Evolutionary conservation across 2,888 invertebrate species (phyloP), one percentile per base, ranked within the genome.

Genomic region (Sphinx pinastri): DNA sequence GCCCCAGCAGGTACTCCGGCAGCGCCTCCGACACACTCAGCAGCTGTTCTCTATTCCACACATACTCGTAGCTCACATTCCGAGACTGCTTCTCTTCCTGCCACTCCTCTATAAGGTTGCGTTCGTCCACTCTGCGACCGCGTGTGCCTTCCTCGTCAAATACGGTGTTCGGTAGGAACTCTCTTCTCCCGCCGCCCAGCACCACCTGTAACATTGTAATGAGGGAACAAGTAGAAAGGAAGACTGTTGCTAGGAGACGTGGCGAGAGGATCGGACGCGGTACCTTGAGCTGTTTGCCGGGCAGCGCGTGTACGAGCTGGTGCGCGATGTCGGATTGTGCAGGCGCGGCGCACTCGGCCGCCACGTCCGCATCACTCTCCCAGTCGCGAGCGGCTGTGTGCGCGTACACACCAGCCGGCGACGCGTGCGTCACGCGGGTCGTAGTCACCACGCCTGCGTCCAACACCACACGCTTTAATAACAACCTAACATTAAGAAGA

Each of bases 341-440:
- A 71, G 59, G 89, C 94, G 90, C 74, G 58, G 71, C 73, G 31
- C 84, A 82, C 49, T 72, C 78, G 0, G 11, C 76, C 3, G 57
- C 72, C 8, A 96, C 90, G 68, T 95, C 95, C 0, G 92, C 92
- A 84, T 97, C 97, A 78, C 92, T 95, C 89, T 97, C 97, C 97
- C 97, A 97, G 81, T 96, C 94, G 55, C 97, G 94, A 75, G 95
- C 88, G 0, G 97, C 95, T 0, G 94, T 89, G 82, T 96, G 96
- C 0, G 97, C 96, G 84, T 96, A 97, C 0, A 95, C 89, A 0
- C 96, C 96, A 0, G 96, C 95, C 0, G 97, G 97, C 0, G 97
- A 96, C 6, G 97, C 97, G 84, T 97, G 97, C 0, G 97, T 97
- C 0, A 97, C 95, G 70, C 97, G 94, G 0, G 97, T 96, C 2